A percentile compares a stretch with the other conserved stretches of the same genome.
phyloP scores from a whole-genome alignment of 2,113 vertebrate genomes.

The Tachuris rubrigastra region DNA sequence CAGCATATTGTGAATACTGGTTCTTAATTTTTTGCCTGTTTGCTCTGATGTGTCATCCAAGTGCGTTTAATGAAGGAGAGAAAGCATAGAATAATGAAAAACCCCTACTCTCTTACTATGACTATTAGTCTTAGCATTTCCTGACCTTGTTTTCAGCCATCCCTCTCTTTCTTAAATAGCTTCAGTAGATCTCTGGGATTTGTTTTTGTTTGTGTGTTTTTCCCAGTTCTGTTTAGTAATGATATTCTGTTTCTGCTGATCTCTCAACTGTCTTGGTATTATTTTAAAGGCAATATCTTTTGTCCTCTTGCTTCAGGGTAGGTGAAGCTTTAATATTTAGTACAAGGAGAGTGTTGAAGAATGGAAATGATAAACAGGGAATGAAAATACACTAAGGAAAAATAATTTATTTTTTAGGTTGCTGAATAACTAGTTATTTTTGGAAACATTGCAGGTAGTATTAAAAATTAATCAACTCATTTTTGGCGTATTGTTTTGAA shows the following conservation, averaged over 20 bases:
- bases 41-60: not conserved
- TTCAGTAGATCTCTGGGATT: not conserved
- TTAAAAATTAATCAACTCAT: not conserved
- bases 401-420: not conserved
- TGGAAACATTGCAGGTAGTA: not conserved
- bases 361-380: not conserved
- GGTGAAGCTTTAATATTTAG: not conserved
- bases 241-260: not conserved
- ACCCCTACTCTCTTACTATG: not conserved
- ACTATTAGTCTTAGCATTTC: not conserved
- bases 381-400: not conserved
- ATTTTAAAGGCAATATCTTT: not conserved
- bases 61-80: not conserved
- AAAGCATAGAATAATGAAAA: not conserved
- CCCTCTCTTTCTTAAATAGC: not conserved
- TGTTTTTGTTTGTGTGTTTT: not conserved
- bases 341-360: not conserved
- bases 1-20: not conserved
- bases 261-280: not conserved
- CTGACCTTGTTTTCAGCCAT: not conserved
- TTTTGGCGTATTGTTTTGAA: not conserved
- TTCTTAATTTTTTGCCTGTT: not conserved
- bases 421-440: not conserved
- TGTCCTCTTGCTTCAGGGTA: not conserved
- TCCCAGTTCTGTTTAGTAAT: not conserved